Evolutionary conservation across 2,888 invertebrate species (phyloP), one percentile per base, ranked within the genome.

Genomic region (Aspidiotus destructor): DNA sequence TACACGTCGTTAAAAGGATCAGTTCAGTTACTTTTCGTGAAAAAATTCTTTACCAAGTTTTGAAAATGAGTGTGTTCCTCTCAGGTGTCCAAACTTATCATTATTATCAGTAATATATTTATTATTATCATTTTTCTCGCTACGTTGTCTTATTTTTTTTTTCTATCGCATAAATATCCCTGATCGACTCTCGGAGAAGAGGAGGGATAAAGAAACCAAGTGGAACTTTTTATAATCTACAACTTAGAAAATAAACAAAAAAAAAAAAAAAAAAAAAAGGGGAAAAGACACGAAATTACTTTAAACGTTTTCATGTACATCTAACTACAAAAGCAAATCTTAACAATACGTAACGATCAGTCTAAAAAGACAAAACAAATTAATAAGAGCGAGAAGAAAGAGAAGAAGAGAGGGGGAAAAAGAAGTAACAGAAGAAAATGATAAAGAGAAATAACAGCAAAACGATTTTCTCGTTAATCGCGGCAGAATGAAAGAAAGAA

Each of bases 311-410:
- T 58, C 65, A 65, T 65, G 28, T 28, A 65, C 57, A 58, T 44
- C 58, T 65, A 65, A 55, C 65, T 65, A 65, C 42, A 65, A 58
- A 65, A 65, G 65, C 65, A 58, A 65, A 65, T 58, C 57, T 58
- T 65, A 58, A 65, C 28, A 65, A 65, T 44, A 65, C 58, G n/a
- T 48, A 65, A 65, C 65, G 57, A 65, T 65, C 60, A 65, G 65
- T 65, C 65, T 64, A 64, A 57, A 64, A 64, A 64, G 65, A 65
- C 65, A 57, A 48, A 65, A 57, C 57, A 64, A 65, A 57, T 57
- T 57, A 64, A 28, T 28, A 28, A 28, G 28, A 28, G 28, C 28
- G 28, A 28, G 28, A 28, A 28, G 28, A 28, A 28, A 28, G 28
- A 28, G 28, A 28, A 28, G 28, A 28, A 28, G 28, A 28, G 5